These are phyloP conservation scores for Aphelenchoides fujianensis DNA, from an alignment of 1,140 invertebrate genomes.

Conservation along the genomic window DNA sequence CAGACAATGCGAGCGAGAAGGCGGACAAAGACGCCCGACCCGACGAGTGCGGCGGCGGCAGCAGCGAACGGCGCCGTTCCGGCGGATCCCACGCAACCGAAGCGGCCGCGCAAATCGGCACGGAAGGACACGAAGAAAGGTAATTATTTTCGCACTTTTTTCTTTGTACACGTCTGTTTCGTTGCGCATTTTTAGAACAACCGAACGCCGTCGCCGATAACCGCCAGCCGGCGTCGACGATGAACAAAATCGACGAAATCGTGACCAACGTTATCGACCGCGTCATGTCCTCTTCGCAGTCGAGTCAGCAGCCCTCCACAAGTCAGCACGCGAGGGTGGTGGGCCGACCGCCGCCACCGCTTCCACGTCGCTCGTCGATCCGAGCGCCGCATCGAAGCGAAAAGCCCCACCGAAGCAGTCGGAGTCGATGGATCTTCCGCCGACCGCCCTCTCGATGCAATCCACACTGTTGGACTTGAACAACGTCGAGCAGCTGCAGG, in stretches of 20 bases:
- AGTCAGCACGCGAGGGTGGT: conserved; percentile 1
- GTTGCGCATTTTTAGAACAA: background rate
- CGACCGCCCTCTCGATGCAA: background rate
- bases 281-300: conserved; percentile 13
- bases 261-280: conserved; percentile 17
- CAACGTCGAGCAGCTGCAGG: conserved; percentile 19
- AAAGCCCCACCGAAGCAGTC: background rate
- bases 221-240: background rate
- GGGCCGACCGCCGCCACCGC: background rate
- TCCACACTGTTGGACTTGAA: background rate
- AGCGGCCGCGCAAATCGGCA: background rate
- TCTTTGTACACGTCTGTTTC: background rate
- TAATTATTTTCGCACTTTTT: background rate
- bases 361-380: background rate
- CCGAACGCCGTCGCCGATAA: background rate
- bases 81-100: conserved; percentile 19
- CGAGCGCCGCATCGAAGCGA: background rate
- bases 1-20: background rate
- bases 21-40: background rate
- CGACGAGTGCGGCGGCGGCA: background rate
- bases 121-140: conserved; percentile 20
- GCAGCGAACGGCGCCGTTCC: conserved; percentile 4
- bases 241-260: conserved; percentile 21
- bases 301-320: background rate
- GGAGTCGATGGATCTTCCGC: background rate